These are phyloP conservation scores for Bombus difficillimus DNA, from an alignment of 1,140 invertebrate species.

Conservation along the genomic window DNA sequence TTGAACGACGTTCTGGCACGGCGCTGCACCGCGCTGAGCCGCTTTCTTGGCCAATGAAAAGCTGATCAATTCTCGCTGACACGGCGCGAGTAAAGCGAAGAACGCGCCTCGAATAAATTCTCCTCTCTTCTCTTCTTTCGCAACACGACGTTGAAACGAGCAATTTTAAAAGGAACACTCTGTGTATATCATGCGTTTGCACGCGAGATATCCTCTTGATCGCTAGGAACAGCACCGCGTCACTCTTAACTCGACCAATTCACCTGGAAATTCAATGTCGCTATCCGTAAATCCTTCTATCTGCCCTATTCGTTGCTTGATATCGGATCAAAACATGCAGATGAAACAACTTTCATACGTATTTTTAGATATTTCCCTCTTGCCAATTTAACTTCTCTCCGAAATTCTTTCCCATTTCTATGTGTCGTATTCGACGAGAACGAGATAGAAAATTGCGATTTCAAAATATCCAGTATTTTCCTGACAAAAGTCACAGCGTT, in stretches of 20 bases:
- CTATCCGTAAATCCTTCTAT: too few species aligned
- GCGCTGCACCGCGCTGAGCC: background rate
- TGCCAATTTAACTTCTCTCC: background rate
- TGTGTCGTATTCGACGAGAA: too few species aligned
- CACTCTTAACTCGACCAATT: constrained; percentile 2
- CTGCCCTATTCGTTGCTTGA: too few species aligned
- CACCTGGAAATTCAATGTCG: constrained; percentile 10
- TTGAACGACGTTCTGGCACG: background rate
- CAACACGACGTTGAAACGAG: background rate
- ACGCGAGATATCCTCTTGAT: constrained; percentile 7
- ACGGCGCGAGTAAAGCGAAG: background rate
- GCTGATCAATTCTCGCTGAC: constrained; percentile 32
- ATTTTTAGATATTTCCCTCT: background rate
- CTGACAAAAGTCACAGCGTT: too few species aligned
- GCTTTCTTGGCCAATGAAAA: constrained; percentile 18
- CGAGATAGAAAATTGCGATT: too few species aligned
- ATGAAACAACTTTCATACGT: background rate
- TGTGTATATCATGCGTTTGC: background rate
- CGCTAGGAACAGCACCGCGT: background rate
- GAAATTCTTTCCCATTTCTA: too few species aligned
- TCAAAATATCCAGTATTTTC: too few species aligned
- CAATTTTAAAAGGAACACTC: background rate
- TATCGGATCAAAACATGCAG: background rate
- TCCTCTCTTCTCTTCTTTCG: background rate
- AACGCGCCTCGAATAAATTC: constrained; percentile 6